Conservation (phyloP, 2,113 vertebrate species). For the Sialia sialis region DNA sequence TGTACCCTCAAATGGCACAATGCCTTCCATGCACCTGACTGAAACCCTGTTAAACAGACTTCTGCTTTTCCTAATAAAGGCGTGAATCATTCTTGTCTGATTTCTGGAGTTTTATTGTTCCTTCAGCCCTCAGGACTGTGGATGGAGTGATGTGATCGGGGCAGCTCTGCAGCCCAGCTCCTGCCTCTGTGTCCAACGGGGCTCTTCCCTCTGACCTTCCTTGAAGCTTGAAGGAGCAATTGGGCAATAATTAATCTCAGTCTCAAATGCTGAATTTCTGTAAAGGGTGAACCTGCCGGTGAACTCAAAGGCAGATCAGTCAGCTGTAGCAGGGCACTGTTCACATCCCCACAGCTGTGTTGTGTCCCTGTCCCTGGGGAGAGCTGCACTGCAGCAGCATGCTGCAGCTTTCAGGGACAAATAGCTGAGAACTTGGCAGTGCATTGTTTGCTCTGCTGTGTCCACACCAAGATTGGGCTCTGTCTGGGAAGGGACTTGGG, state of each 20-base stretch:
- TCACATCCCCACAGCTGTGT: too few species aligned
- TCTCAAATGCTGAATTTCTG: neutral
- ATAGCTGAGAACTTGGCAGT: neutral
- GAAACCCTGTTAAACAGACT: neutral
- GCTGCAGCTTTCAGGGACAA: neutral
- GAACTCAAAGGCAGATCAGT: neutral
- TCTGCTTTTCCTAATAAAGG: conserved; percentile 13
- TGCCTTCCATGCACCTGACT: neutral
- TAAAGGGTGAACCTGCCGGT: neutral
- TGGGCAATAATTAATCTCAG: neutral
- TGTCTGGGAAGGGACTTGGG: neutral
- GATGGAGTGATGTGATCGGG: fast-evolving
- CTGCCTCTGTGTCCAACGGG: neutral
- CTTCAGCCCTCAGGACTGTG: neutral
- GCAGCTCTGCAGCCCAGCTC: neutral
- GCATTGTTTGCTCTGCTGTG: neutral
- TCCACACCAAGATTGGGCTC: neutral
- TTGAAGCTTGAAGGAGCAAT: neutral
- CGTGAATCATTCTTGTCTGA: neutral
- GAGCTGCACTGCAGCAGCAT: neutral
- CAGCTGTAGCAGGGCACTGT: neutral
- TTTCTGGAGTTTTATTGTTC: neutral
- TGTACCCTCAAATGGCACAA: neutral
- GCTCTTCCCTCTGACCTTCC: neutral
- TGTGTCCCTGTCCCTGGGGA: neutral